phyloP scores from a whole-genome alignment of 2,888 invertebrate species.

The Achlya flavicornis region DNA sequence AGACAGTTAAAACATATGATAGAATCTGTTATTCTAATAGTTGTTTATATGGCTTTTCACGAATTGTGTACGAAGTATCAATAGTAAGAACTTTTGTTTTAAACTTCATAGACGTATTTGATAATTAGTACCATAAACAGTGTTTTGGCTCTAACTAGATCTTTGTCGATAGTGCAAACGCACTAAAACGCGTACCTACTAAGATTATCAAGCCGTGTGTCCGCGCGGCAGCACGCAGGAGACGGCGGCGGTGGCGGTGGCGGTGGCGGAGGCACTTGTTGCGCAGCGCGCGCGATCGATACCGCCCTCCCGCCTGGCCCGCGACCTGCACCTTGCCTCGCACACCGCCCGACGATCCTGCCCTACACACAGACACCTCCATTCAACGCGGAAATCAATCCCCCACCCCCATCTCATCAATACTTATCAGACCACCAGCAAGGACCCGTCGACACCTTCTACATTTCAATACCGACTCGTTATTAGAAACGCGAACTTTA shows the following conservation, averaged over 20 bases:
- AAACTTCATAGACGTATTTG: neutral
- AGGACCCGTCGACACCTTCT: constrained; percentile 16
- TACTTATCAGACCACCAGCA: constrained; percentile 21
- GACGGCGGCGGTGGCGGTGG: constrained; percentile 15
- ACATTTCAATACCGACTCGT: constrained; percentile 16
- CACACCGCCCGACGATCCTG: constrained; percentile 15
- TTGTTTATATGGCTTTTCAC: no score
- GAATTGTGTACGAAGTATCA: neutral
- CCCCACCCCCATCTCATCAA: constrained; percentile 23
- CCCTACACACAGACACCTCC: constrained; percentile 38
- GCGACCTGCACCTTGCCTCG: constrained; percentile 40
- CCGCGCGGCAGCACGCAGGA: neutral
- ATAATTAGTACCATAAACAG: no score
- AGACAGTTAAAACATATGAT: neutral
- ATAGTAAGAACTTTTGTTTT: no score
- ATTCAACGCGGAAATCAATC: constrained; percentile 40
- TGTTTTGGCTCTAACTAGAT: no score
- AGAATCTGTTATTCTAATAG: no score
- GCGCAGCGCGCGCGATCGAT: constrained; percentile 75
- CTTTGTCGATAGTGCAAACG: neutral
- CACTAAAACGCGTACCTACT: neutral
- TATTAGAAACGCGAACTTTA: constrained; percentile 16
- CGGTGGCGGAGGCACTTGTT: constrained; percentile 66
- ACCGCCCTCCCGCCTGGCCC: constrained; percentile 29
- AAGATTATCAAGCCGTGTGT: neutral